Evolutionary conservation across 2,797 vertebrate species (phyloP).

Genomic region (Aplochiton taeniatus): DNA sequence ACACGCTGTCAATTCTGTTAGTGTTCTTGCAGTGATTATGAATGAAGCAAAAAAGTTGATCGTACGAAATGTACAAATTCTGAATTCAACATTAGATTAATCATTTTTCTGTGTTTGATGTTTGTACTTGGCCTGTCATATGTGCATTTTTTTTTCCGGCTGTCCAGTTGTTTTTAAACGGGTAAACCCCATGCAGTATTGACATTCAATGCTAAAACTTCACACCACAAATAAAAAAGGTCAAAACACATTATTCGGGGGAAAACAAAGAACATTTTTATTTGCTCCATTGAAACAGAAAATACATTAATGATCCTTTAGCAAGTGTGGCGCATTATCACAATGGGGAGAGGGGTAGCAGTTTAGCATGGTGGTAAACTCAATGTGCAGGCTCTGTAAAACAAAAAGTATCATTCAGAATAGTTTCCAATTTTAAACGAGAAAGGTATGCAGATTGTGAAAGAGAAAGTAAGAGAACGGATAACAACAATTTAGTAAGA

Average conservation of each 20-base stretch:
- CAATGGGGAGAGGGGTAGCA: conserved; percentile 37
- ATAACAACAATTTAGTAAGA: background rate
- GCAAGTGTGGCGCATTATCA: conserved; percentile 36
- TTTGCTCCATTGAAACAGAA: conserved; percentile 70
- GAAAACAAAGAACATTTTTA: conserved; percentile 56
- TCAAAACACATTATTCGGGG: conserved; percentile 42
- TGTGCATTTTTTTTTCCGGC: too few species aligned
- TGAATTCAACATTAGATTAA: too few species aligned
- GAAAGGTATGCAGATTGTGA: background rate
- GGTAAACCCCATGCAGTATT: background rate
- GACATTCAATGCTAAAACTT: conserved; percentile 15
- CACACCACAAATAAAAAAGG: conserved; percentile 29
- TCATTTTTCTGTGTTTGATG: too few species aligned
- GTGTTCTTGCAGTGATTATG: too few species aligned
- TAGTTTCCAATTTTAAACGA: background rate
- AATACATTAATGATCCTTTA: conserved; percentile 35
- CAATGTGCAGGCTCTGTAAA: conserved; percentile 71
- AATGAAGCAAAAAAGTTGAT: too few species aligned
- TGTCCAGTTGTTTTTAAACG: too few species aligned
- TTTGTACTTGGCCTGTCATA: too few species aligned
- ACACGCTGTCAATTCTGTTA: too few species aligned
- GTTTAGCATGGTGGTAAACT: conserved; percentile 40
- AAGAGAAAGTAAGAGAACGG: background rate
- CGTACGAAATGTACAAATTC: too few species aligned
- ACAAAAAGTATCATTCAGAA: conserved; percentile 18